phyloP scores from a whole-genome alignment of 1,140 invertebrate genomes.

The Adelges cooleyi region DNA sequence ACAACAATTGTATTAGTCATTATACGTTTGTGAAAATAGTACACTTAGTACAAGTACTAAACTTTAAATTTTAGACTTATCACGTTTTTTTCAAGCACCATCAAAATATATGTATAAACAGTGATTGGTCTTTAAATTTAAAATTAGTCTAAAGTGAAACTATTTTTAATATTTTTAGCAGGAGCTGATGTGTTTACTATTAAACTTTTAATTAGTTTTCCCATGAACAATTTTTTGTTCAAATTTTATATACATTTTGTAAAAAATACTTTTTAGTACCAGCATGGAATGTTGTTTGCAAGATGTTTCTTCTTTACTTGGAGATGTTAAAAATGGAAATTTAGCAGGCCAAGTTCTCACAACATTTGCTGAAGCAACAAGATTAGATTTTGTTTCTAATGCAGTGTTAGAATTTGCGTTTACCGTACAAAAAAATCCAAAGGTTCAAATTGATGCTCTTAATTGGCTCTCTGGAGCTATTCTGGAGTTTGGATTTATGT shows the following conservation, averaged over 20 bases:
- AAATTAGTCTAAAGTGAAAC: too few species aligned
- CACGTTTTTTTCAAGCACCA: too few species aligned
- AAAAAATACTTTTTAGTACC: slow-evolving; percentile 40
- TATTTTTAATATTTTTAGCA: too few species aligned
- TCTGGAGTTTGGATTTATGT: slow-evolving; percentile 72
- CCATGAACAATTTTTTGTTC: not conserved
- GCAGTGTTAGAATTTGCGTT: slow-evolving; percentile 63
- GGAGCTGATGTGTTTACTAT: not conserved
- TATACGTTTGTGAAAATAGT: not conserved
- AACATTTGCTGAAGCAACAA: slow-evolving; percentile 62
- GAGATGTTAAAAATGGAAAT: slow-evolving; percentile 66
- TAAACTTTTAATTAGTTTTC: not conserved
- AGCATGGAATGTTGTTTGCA: slow-evolving; percentile 62
- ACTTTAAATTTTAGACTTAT: too few species aligned
- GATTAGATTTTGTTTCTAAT: slow-evolving; percentile 59
- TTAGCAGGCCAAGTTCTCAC: slow-evolving; percentile 59
- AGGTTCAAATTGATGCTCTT: slow-evolving; percentile 74
- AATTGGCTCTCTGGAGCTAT: slow-evolving; percentile 65
- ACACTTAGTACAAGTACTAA: too few species aligned
- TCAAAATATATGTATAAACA: too few species aligned
- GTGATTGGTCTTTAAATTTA: too few species aligned
- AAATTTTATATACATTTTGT: not conserved
- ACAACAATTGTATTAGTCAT: too few species aligned
- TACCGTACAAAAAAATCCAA: slow-evolving; percentile 74
- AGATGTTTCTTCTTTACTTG: slow-evolving; percentile 74